Evolutionary conservation across 1,140 invertebrate species (phyloP), one percentile per base, ranked within the genome.

Genomic region (Planococcus citri): DNA sequence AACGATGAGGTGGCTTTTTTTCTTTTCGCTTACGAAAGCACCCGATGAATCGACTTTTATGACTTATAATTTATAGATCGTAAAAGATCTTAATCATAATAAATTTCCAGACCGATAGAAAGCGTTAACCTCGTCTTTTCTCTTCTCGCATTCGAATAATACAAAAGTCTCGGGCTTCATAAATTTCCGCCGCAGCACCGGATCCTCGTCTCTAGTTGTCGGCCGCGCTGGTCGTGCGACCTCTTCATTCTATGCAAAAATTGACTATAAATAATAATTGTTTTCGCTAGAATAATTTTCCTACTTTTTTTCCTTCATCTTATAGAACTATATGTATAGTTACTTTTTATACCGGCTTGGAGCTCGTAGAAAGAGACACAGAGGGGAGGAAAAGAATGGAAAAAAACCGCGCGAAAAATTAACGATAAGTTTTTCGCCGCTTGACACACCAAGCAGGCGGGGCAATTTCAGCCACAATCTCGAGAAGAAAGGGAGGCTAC

Each of bases 31-130:
- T 20, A 51, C 17, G 17, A 37, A 37, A 37, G 14, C 6, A 14
- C 12, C n/a, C 41, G 41, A 51, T 20, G 41, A 51, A 51, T 51
- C 41, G 41, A 51, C 41, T 20, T 51, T 51, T 51, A 51, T n/a
- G 41, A 51, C n/a, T 9, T 20, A 14, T 51, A 51, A 51, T 51
- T 51, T 51, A 51, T 51, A 51, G 41, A 14, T 51, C 41, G 41
- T 51, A 51, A 51, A 51, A 51, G 41, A 51, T 51, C 41, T 51
- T 51, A 51, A 51, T 51, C 41, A 51, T 51, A 51, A 51, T 51
- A 51, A 51, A 51, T 51, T 51, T 51, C 6, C 41, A 51, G n/a
- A 51, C 10, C 41, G 12, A 51, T 8, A 6, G 6, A 37, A 37
- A 37, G 6, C 33, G 33, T 37, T 8, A 37, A 37, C 33, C 33